phyloP scores from a whole-genome alignment of 2,888 invertebrate genomes.

The Drosophila paramelanica region DNA sequence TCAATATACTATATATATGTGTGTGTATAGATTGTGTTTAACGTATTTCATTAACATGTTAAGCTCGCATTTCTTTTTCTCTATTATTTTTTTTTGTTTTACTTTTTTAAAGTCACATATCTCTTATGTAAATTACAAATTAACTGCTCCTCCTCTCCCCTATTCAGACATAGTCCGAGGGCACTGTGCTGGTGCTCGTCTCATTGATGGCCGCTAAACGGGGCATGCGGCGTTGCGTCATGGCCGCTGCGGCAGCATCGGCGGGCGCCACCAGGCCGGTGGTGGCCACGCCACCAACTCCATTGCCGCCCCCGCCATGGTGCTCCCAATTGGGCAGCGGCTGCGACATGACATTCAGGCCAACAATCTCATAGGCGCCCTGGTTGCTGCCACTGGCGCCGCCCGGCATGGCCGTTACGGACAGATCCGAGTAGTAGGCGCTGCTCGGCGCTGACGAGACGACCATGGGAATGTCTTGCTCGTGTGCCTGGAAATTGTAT shows the following conservation, averaged over 20 bases:
- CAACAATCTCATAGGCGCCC: conserved; percentile 88
- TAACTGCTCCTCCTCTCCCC: conserved; percentile 12
- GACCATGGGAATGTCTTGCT: conserved; percentile 86
- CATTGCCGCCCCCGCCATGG: conserved; percentile 61
- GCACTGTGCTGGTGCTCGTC: conserved; percentile 86
- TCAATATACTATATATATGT: conserved; percentile 31
- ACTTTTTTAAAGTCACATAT: conserved; percentile 60
- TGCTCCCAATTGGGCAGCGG: conserved; percentile 85
- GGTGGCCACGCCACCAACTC: conserved; percentile 36
- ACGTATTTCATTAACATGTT: conserved; percentile 55
- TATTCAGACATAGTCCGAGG: conserved; percentile 87
- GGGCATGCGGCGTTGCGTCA: conserved; percentile 84
- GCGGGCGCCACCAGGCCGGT: conserved; percentile 54
- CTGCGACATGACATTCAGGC: conserved; percentile 86
- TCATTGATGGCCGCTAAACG: conserved; percentile 87
- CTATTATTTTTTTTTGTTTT: conserved; percentile 16
- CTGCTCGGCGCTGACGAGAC: conserved; percentile 89
- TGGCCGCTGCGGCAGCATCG: conserved; percentile 51
- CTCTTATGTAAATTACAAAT: conserved; percentile 47
- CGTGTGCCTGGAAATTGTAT: conserved; percentile 84
- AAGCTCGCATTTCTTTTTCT: conserved; percentile 57
- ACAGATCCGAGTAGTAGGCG: conserved; percentile 90
- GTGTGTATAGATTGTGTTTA: conserved; percentile 49
- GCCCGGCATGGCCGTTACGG: conserved; percentile 86
- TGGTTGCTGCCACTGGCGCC: conserved; percentile 84